These are phyloP conservation scores for Oreochromis tanganicae DNA, from an alignment of 2,113 vertebrate species.

Conservation along the genomic window DNA sequence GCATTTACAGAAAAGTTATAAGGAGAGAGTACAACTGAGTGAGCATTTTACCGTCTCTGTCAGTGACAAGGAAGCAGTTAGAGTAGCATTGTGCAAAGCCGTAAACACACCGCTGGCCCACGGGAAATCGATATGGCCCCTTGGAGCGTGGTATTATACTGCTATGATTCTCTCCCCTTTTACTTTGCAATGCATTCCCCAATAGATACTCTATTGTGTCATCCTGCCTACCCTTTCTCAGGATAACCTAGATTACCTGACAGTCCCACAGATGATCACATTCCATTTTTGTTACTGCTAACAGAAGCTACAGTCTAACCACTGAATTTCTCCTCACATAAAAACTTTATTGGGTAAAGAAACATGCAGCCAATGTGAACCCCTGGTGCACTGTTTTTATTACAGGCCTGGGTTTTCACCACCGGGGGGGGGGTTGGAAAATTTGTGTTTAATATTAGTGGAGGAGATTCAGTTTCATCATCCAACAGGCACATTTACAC, in stretches of 20 bases:
- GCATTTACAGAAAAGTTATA: background rate
- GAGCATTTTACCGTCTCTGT: slow-evolving; percentile 38
- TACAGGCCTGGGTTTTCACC: background rate
- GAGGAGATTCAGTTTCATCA: background rate
- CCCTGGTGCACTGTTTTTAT: background rate
- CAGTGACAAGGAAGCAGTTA: slow-evolving; percentile 40
- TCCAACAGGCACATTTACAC: background rate
- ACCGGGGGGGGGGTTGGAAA: background rate
- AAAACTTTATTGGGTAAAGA: background rate
- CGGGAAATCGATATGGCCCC: slow-evolving; percentile 51
- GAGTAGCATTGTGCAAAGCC: slow-evolving; percentile 39
- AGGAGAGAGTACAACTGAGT: background rate
- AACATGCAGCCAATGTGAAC: background rate
- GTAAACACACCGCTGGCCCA: slow-evolving; percentile 44
- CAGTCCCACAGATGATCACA: background rate
- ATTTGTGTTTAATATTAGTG: slow-evolving; percentile 12
- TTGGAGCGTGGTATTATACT: slow-evolving; percentile 41
- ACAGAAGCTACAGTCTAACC: background rate
- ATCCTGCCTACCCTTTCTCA: background rate
- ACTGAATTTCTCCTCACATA: slow-evolving; percentile 8
- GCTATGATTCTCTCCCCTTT: slow-evolving; percentile 34
- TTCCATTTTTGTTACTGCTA: slow-evolving; percentile 1
- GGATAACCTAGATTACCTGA: slow-evolving; percentile 28
- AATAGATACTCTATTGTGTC: background rate
- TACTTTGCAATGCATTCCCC: slow-evolving; percentile 12